phyloP scores from a whole-genome alignment of 2,888 invertebrate species.

The Dendrolimus houi region DNA sequence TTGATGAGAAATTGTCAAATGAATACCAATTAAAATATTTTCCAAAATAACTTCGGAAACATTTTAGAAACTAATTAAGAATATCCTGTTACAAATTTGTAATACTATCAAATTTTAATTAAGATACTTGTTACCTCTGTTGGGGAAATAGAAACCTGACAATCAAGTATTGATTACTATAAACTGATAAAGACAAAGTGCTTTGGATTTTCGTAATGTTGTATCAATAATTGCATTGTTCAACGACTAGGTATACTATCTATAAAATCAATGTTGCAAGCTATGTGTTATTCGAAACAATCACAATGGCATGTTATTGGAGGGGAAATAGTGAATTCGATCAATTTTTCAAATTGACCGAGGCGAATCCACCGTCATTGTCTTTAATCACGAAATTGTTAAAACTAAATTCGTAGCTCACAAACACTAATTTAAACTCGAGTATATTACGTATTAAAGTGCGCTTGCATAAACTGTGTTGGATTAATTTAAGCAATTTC shows the following conservation, averaged over 20 bases:
- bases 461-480: neutral
- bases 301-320: conserved; percentile 29
- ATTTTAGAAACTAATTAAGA: neutral
- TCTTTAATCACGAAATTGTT: conserved; percentile 17
- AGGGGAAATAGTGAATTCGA: conserved; percentile 22
- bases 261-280: conserved; percentile 37
- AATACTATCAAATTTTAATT: neutral
- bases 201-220: conserved; percentile 2
- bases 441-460: neutral
- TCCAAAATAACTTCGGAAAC: neutral
- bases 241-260: conserved; percentile 22
- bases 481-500: no score
- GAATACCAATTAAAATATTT: neutral
- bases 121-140: neutral
- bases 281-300: conserved; percentile 32
- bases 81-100: neutral
- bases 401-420: conserved; percentile 2
- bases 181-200: conserved; percentile 8
- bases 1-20: neutral
- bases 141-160: neutral
- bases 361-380: conserved; percentile 14
- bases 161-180: neutral
- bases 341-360: conserved; percentile 32
- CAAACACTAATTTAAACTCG: neutral
- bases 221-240: conserved; percentile 38